phyloP scores from a whole-genome alignment of 2,888 invertebrate species.

The Plagodis pulveraria region DNA sequence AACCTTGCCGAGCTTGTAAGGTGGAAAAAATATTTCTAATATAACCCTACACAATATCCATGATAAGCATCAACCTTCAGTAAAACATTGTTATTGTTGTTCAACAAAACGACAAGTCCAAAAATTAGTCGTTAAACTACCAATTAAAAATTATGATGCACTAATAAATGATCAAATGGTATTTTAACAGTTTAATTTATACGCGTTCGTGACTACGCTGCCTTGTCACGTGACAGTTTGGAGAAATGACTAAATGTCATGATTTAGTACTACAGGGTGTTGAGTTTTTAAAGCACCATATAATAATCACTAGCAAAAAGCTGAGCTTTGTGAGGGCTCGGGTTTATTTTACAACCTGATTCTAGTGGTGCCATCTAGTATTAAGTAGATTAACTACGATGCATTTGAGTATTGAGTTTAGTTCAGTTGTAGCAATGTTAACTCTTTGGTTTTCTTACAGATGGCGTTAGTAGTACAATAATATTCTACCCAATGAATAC shows the following conservation, averaged over 20 bases:
- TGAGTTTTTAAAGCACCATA: not conserved
- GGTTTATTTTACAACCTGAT: too few relatives aligned
- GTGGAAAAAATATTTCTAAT: too few relatives aligned
- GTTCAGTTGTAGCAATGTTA: too few relatives aligned
- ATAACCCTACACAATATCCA: not conserved
- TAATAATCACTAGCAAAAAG: too few relatives aligned
- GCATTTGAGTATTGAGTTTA: too few relatives aligned
- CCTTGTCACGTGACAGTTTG: constrained; percentile 11
- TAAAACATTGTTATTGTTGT: not conserved
- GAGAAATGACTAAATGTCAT: constrained; percentile 14
- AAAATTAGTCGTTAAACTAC: constrained; percentile 16
- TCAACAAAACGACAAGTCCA: constrained; percentile 19
- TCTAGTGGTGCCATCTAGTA: too few relatives aligned
- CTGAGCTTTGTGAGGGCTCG: too few relatives aligned
- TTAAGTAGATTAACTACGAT: too few relatives aligned
- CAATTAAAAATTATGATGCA: constrained; percentile 33
- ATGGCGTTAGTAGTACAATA: too few relatives aligned
- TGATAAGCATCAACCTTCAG: constrained; percentile 10
- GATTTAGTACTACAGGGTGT: constrained; percentile 15
- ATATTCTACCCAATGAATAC: too few relatives aligned
- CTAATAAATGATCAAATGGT: constrained; percentile 29
- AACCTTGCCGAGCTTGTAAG: too few relatives aligned
- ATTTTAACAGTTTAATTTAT: constrained; percentile 26
- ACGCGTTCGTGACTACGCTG: constrained; percentile 22
- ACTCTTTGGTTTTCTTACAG: too few relatives aligned